A percentile compares a stretch with the other conserved stretches of the same genome.
Conservation (phyloP, 2,113 vertebrate genomes). For the Neogale vison region DNA sequence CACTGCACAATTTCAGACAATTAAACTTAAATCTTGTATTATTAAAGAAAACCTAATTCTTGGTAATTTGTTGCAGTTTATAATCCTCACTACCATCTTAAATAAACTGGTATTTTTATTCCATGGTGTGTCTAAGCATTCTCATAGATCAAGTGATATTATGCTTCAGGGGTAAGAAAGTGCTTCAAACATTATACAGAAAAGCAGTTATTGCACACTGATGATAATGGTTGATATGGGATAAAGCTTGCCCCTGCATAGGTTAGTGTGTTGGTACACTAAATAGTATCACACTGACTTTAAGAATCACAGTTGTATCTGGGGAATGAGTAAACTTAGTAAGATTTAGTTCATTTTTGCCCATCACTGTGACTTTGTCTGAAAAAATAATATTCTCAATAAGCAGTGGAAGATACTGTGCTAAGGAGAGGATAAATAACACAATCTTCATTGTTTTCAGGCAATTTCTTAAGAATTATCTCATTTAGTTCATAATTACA, state of each 20-base stretch:
- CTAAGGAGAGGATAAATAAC: constrained; percentile 54
- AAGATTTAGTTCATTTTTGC: constrained; percentile 33
- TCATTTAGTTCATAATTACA: constrained; percentile 57
- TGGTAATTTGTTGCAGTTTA: neutral
- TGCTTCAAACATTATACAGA: neutral
- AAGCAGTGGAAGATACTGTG: neutral
- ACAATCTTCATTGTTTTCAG: constrained; percentile 17
- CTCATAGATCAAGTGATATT: neutral
- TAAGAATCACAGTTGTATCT: neutral
- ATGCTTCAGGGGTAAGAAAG: neutral
- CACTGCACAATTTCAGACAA: neutral
- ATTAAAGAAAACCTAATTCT: constrained; percentile 10
- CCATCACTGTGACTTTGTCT: neutral
- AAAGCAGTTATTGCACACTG: neutral
- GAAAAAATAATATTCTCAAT: neutral
- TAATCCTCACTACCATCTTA: neutral
- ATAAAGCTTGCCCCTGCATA: neutral
- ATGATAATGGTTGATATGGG: neutral
- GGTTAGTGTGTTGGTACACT: neutral
- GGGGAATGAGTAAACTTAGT: neutral
- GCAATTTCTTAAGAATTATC: constrained; percentile 37
- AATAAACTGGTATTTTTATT: neutral
- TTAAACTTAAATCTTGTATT: neutral
- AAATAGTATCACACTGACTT: neutral
- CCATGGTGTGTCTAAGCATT: neutral